Evolutionary conservation across 2,888 invertebrate genomes (phyloP), one percentile per base, ranked within the genome.

Genomic region (Cryptocephalus moraei): DNA sequence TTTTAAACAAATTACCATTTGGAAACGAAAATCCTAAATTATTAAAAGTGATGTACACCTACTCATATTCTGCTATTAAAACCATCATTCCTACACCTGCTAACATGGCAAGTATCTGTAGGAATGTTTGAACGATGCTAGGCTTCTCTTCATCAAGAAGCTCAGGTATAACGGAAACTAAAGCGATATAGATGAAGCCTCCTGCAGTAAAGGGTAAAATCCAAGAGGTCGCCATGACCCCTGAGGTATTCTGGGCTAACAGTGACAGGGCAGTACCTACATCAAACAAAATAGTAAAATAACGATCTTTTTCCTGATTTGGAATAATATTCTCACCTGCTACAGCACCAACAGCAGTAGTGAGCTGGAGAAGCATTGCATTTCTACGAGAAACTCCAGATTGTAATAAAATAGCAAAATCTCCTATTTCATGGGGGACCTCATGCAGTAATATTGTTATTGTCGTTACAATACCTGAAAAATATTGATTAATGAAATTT

Each of bases 181-280:
- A 92, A 13, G 99, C 99, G 61, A 99, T 97, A 70, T 99, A 99
- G 68, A 99, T 99, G 68, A 99, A 99, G n/a, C 99, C 95, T 54
- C 93, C 96, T 39, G 96, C 96, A 22, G 96, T 97, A 62, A 99
- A 97, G 10, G 99, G 97, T 47, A 99, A 74, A 45, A 99, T 89
- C 81, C 95, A 91, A 8, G 84, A 79, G 9, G 87, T 83, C 1
- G 90, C 85, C 51, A 85, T 70, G 44, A 75, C 74, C 48, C 82
- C 82, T 65, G 76, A 75, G 34, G 76, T 75, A 44, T 91, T 91
- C 64, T 91, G 87, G 8, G 90, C 79, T 50, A 87, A 72, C 32
- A 97, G 77, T 22, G 95, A 93, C 56, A 91, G 73, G n/a, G 87
- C 75, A 38, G 94, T 96, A 52, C 99, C 99, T 52, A 87, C 4